These are phyloP conservation scores for Danaus melanippus DNA, from an alignment of 1,140 invertebrate species.

Conservation along the genomic window DNA sequence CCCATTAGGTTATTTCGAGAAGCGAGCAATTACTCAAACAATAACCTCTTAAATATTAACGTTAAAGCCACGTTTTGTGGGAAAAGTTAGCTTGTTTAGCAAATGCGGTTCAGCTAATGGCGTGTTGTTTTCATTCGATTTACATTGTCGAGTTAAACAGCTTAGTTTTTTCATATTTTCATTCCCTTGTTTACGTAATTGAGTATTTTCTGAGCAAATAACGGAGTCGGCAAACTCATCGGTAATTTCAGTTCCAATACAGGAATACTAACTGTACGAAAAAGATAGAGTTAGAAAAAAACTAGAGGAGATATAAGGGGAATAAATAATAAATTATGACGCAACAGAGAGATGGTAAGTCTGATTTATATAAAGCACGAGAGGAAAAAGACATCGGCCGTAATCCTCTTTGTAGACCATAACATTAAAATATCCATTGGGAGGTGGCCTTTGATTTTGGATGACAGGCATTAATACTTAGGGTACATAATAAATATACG, in stretches of 20 bases:
- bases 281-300: no score
- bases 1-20: conserved; percentile 51
- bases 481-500: conserved; percentile 19
- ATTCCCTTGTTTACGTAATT: conserved; percentile 59
- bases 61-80: conserved; percentile 48
- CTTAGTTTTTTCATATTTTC: conserved; percentile 37
- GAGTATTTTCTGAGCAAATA: conserved; percentile 59
- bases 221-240: conserved; percentile 47
- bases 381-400: conserved; percentile 43
- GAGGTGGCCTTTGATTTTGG: conserved; percentile 58
- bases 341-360: no score
- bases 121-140: conserved; percentile 48
- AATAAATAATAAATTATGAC: no score
- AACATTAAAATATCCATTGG: conserved; percentile 52
- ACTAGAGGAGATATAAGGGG: no score
- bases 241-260: conserved; percentile 48
- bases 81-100: conserved; percentile 61
- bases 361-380: no score
- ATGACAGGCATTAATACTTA: conserved; percentile 63
- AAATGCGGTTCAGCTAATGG: conserved; percentile 47
- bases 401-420: conserved; percentile 64
- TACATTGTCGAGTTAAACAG: conserved; percentile 36
- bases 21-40: conserved; percentile 57
- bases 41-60: conserved; percentile 58
- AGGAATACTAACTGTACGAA: conserved; percentile 16